Evolutionary conservation across 2,888 invertebrate genomes (phyloP).

Genomic region (Ennomos erosarius): DNA sequence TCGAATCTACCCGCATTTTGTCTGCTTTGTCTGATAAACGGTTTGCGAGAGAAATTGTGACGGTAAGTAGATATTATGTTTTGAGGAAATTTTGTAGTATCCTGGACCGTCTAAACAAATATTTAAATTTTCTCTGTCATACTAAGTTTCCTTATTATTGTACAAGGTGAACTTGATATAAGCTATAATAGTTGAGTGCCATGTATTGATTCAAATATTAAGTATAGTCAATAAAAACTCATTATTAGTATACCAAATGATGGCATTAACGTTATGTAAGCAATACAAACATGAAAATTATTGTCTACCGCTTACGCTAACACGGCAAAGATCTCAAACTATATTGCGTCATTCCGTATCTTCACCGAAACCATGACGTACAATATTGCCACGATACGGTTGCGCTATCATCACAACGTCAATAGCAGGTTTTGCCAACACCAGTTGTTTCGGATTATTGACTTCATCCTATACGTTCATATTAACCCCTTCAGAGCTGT

Average conservation of each 20-base stretch:
- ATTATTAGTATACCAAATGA: too few species aligned
- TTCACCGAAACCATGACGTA: conserved; percentile 11
- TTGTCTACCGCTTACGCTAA: too few species aligned
- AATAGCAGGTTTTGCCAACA: conserved; percentile 80
- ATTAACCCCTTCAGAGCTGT: conserved; percentile 84
- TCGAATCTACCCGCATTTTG: conserved; percentile 73
- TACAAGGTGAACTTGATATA: too few species aligned
- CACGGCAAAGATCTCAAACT: background rate
- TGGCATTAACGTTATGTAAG: too few species aligned
- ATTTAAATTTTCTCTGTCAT: too few species aligned
- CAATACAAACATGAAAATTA: too few species aligned
- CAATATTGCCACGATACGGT: conserved; percentile 44
- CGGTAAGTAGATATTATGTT: conserved; percentile 8
- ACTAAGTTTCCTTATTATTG: too few species aligned
- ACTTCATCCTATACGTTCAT: conserved; percentile 80
- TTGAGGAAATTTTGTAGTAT: conserved; percentile 9
- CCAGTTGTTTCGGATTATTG: conserved; percentile 83
- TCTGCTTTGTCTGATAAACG: conserved; percentile 62
- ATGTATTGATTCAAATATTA: too few species aligned
- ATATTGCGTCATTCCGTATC: conserved; percentile 2
- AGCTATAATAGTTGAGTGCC: too few species aligned
- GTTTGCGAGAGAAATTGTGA: conserved; percentile 30
- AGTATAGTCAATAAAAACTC: too few species aligned
- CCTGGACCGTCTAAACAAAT: too few species aligned
- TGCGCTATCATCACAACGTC: conserved; percentile 76